Base-by-base conservation (phyloP, 2,888 invertebrate genomes). In the Synergus umbraculus region DNA sequence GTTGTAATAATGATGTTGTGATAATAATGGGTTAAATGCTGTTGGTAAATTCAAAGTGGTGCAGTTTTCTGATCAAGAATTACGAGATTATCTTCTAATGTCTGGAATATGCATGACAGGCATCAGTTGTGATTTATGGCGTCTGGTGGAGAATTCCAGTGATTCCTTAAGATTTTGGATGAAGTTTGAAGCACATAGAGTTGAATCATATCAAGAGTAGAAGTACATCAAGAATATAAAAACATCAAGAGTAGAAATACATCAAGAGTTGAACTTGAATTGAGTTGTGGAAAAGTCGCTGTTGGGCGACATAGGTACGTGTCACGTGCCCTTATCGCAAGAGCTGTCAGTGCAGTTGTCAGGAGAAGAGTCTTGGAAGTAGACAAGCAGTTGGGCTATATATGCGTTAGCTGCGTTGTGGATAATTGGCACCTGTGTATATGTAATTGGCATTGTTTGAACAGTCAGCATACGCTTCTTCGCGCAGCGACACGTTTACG, bases 371-470 rank as follows among this genome's bases (percentile, higher is more conserved):
- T 67, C 67, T 54, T 29, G 10, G n/a, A 54, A 73, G 54, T 73
- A 63, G 63, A 63, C 63, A 63, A 29, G 63, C 29, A 22, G 22
- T 29, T 29, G 49, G 29, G 54, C 69, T 49, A 49, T 69, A 29
- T 49, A 29, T 49, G 69, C 46, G 69, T 49, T 49, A 29, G 44
- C 29, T 49, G 22, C 29, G 12, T n/a, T 54, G 29, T 49, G 81
- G 80, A 76, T 77, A 79, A 88, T 90, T 85, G 89, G 89, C 90
- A 89, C 88, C 88, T 90, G 89, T 90, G 90, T 88, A 86, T 86
- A 90, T 87, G 86, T 89, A 91, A 91, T 91, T 90, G 90, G 87
- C 88, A 83, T 86, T 89, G 87, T 91, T 91, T 90, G 89, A 86
- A 85, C 91, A 91, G 90, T 86, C 88, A 87, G 85, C 85, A 76